These are phyloP conservation scores for Antennarius striatus DNA, from an alignment of 2,113 vertebrate species.

Conservation along the genomic window DNA sequence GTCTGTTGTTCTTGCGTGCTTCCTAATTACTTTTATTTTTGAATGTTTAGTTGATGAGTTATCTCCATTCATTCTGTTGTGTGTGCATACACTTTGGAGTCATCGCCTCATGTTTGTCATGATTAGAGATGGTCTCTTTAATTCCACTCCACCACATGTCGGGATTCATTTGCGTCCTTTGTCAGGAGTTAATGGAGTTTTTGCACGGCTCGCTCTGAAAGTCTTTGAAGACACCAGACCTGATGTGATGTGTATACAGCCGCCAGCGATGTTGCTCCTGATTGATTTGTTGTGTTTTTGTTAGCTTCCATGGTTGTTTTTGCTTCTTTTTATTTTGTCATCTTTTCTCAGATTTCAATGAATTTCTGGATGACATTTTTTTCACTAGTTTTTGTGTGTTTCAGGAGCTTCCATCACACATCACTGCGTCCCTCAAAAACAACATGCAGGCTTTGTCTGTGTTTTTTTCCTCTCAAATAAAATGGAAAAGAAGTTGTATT, in stretches of 20 bases:
- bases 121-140: constrained; percentile 99
- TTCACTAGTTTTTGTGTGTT: constrained; percentile 34
- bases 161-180: constrained; percentile 99
- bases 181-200: constrained; percentile 99
- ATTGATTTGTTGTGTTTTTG: constrained; percentile 90
- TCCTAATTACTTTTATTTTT: constrained; percentile 28
- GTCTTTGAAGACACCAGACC: constrained; percentile 99
- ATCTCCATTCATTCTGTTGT: constrained; percentile 30
- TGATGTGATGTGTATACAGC: constrained; percentile 99
- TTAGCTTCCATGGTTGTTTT: constrained; percentile 64
- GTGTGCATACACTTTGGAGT: constrained; percentile 67
- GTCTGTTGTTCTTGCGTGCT: constrained; percentile 7
- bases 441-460: constrained; percentile 24
- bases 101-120: constrained; percentile 95
- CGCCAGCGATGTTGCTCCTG: constrained; percentile 89
- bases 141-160: constrained; percentile 98
- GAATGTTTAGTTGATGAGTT: constrained; percentile 40
- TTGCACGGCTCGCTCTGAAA: constrained; percentile 91
- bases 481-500: not conserved
- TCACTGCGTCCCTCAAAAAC: constrained; percentile 52
- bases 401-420: constrained; percentile 59
- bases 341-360: constrained; percentile 58
- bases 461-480: constrained; percentile 37
- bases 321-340: constrained; percentile 64
- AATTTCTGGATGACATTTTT: constrained; percentile 53